Conservation (phyloP, 2,113 vertebrate genomes). For the Aplodontia rufa region DNA sequence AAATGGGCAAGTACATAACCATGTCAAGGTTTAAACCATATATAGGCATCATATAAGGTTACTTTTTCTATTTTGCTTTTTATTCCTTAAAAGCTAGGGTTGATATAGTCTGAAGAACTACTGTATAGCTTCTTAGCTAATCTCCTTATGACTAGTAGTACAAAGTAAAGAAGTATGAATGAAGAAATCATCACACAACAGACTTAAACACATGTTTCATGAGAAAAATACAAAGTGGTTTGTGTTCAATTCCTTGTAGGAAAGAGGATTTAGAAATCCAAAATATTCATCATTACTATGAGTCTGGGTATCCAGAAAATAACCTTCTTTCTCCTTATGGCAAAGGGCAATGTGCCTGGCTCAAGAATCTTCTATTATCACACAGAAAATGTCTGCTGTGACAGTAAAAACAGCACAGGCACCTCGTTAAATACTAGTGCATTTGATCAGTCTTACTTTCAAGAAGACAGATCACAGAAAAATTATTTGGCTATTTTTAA, state of each 20-base stretch:
- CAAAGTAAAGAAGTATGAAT: neutral
- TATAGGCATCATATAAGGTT: neutral
- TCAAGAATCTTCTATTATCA: neutral
- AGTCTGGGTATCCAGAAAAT: neutral
- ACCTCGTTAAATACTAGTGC: conserved; percentile 7
- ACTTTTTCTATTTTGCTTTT: neutral
- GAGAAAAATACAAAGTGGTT: neutral
- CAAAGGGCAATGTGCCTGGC: neutral
- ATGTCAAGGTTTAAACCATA: neutral
- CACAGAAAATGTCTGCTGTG: neutral
- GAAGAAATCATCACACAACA: neutral
- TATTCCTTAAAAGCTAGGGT: neutral
- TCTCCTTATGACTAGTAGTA: neutral
- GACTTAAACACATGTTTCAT: neutral
- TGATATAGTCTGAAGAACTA: neutral
- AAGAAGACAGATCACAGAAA: conserved; percentile 63
- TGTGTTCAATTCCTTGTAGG: neutral
- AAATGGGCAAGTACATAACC: neutral
- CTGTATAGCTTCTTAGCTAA: neutral
- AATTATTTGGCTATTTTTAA: conserved; percentile 70
- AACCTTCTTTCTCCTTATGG: neutral
- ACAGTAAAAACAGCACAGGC: conserved; percentile 27
- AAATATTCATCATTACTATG: neutral
- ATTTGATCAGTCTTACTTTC: conserved; percentile 17
- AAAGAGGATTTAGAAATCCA: neutral